Evolutionary conservation across 2,888 invertebrate species (phyloP).

Genomic region (Drosophila paranaensis): DNA sequence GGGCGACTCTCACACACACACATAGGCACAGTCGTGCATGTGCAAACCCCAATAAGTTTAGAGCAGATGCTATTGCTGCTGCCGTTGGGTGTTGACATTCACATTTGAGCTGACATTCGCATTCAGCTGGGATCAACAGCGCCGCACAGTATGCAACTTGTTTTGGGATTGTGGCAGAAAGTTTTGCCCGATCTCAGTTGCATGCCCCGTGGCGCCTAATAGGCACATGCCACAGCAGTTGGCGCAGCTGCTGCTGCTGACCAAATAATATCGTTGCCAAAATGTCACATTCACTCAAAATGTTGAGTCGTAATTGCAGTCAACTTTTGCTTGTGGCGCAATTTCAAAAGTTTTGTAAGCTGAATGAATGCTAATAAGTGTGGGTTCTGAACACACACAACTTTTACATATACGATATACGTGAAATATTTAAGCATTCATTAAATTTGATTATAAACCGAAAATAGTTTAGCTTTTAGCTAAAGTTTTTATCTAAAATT

Average conservation of each 20-base stretch:
- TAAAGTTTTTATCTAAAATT: neutral
- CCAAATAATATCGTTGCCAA: slow-evolving; percentile 11
- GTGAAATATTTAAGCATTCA: neutral
- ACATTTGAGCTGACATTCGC: slow-evolving; percentile 16
- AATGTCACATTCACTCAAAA: slow-evolving; percentile 46
- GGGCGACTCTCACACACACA: slow-evolving; percentile 24
- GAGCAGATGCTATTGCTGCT: slow-evolving; percentile 14
- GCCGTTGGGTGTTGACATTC: slow-evolving; percentile 25
- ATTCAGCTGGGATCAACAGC: slow-evolving; percentile 7
- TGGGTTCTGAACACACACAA: neutral
- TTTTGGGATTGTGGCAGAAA: slow-evolving; percentile 21
- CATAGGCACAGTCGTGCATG: slow-evolving; percentile 10
- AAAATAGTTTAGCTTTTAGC: neutral
- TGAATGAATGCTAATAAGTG: neutral
- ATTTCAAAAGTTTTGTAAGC: neutral
- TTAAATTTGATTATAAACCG: neutral
- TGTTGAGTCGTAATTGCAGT: slow-evolving; percentile 41
- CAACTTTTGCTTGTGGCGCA: slow-evolving; percentile 21
- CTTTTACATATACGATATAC: neutral
- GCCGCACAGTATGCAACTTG: slow-evolving; percentile 41
- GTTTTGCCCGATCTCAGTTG: slow-evolving; percentile 33
- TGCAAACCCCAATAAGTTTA: slow-evolving; percentile 4
- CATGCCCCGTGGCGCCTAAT: slow-evolving; percentile 32
- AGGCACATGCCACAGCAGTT: neutral
- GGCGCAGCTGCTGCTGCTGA: slow-evolving; percentile 16